Base-by-base conservation (phyloP, 1,140 invertebrate species). In the Neelides sp. region DNA sequence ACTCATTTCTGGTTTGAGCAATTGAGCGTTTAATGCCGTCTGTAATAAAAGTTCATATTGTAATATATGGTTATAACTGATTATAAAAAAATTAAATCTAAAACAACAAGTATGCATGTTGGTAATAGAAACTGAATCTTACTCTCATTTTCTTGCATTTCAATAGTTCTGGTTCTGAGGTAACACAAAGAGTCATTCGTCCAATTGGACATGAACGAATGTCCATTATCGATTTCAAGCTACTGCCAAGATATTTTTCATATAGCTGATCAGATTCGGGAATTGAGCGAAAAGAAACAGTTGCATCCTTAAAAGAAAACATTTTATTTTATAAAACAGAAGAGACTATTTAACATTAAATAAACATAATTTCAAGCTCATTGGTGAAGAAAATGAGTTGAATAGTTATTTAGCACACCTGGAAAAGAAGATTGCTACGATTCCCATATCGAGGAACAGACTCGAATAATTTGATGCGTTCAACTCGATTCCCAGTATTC, bases 131-230 rank as follows among this genome's bases (percentile, higher is more conserved):
- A 24, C 13, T 2, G 17, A 45, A 10, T 54, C 71, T 66, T 69
- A 92, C 87, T 73, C 78, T 85, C 92, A 98, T 96, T 68, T 85
- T 85, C 27, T 85, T 68, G 67, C 93, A 98, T 71, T 98, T 98
- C 23, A 82, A 78, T 68, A 86, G 75, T 69, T 97, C 93, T 0
- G 78, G 73, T 40, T 87, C 78, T 1, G 91, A 95, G 1, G 89
- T 91, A 5, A 96, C 83, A 67, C 93, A 97, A 4, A 94, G 62
- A 1, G 75, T 81, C 69, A 91, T 85, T 19, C 73, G 68, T 26
- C 77, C 73, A 4, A 92, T 79, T 0, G 86, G 82, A 68, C 89
- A 94, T 41, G 79, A 74, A 42, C 83, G 71, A 3, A 91, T 73
- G 13, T 75, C 78, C 41, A 83, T 66, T 47, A 91, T 82, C 0